Evolutionary conservation across 2,797 vertebrate species (phyloP), one percentile per base, ranked within the genome.

Genomic region (Pseudomugil tenellus): DNA sequence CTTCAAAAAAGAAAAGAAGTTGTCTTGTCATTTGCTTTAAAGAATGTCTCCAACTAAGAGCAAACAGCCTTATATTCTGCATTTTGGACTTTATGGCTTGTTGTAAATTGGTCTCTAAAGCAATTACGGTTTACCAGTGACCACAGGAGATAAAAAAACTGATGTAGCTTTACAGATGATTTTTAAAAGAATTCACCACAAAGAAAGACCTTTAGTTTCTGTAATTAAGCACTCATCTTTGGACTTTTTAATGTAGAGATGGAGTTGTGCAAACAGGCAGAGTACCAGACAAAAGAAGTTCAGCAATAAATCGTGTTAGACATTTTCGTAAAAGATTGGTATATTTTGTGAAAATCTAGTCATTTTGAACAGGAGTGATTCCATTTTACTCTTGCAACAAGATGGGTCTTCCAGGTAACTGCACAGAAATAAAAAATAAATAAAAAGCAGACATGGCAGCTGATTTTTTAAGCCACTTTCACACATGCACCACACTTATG

Each of bases 91-190:
- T 94, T 94, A 94, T 88, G 81, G 84, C 87, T 89, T 62, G 85
- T 86, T 91, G 92, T 92, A 92, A 93, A 94, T 85, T 91, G 80
- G 84, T 85, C 75, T 70, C 73, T 70, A 77, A 84, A 84, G 76
- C 83, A 90, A 91, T 90, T 89, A 92, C 81, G 72, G 74, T 75
- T 84, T 72, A 59, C n/a, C 56, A 26, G 61, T 53, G 62, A 85
- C 74, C 64, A 41, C 28, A 79, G 51, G 67, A 61, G 62, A 84
- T 77, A 84, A 79, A 84, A 73, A 72, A 72, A 69, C 51, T 68
- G 67, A 67, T 74, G 67, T 32, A 35, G 76, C 80, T 29, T 79
- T 84, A 84, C 80, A 62, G 70, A 84, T 74, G 64, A 85, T 84
- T 89, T n/a, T 87, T 78, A 66, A 72, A 46, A 84, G 78, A 85